Percentiles rank a stretch among this genome's conserved stretches.
Evolutionary conservation across 2,888 invertebrate species (phyloP).

Genomic region (Baccha elongata): DNA sequence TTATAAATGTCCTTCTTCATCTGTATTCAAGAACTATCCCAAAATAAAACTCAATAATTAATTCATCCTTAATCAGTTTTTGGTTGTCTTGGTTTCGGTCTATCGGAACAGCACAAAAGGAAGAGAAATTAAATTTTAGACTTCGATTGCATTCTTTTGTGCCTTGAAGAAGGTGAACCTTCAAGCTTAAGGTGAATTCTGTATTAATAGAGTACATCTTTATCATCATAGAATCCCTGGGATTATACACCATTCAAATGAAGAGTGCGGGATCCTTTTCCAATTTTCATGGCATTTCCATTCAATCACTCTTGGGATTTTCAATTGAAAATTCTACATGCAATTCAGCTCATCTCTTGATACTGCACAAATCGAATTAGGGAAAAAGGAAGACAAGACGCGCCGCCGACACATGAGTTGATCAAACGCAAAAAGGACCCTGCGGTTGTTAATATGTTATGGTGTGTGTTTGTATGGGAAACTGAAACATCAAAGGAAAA

Average conservation of each 20-base stretch:
- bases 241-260: constrained; percentile 4
- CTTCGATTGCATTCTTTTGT: constrained; percentile 14
- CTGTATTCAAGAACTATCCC: neutral
- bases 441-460: constrained; percentile 44
- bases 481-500: constrained; percentile 62
- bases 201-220: constrained; percentile 31
- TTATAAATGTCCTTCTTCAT: neutral
- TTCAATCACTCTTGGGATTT: constrained; percentile 62
- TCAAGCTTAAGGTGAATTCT: neutral
- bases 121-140: neutral
- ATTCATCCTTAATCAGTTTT: constrained; percentile 56
- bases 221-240: constrained; percentile 1
- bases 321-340: constrained; percentile 62
- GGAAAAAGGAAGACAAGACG: constrained; percentile 31
- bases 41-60: constrained; percentile 66
- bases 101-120: constrained; percentile 26
- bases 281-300: constrained; percentile 44
- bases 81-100: constrained; percentile 22
- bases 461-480: constrained; percentile 10
- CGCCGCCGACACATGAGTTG: constrained; percentile 34
- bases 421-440: constrained; percentile 62
- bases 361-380: constrained; percentile 63
- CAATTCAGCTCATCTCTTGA: constrained; percentile 25
- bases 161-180: neutral
- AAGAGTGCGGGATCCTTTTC: constrained; percentile 36